A percentile compares a stretch with the other conserved stretches of the same genome.
phyloP scores from a whole-genome alignment of 1,140 invertebrate genomes.

The Scylla paramamosain region DNA sequence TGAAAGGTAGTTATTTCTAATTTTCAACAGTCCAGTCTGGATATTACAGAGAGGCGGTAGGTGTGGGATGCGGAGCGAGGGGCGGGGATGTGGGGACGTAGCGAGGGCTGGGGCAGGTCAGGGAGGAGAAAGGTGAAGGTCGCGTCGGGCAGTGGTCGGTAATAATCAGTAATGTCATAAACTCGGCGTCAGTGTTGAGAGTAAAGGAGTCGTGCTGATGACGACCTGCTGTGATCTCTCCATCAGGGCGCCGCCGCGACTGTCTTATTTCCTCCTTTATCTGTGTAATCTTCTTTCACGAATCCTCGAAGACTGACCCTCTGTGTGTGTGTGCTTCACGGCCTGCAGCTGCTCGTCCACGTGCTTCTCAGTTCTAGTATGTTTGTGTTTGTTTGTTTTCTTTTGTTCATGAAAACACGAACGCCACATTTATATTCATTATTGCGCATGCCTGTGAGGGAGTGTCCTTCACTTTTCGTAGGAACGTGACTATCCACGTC shows the following conservation, averaged over 20 bases:
- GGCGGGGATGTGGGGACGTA: not conserved
- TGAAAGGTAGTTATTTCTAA: constrained; percentile 5
- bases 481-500: no score
- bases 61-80: not conserved
- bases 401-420: no score
- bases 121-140: not conserved
- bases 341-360: no score
- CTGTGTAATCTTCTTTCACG: not conserved
- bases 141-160: constrained; percentile 15
- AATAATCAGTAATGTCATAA: constrained; percentile 64
- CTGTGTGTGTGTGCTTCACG: not conserved
- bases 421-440: no score
- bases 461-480: no score
- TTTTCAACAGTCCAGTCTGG: not conserved
- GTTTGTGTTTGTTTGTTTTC: no score
- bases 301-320: not conserved
- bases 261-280: not conserved
- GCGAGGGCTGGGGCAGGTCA: not conserved
- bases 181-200: constrained; percentile 18
- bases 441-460: no score
- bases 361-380: no score
- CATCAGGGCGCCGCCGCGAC: constrained; percentile 17
- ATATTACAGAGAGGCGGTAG: not conserved
- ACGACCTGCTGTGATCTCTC: constrained; percentile 38
- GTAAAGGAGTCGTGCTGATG: constrained; percentile 33